A percentile compares a stretch with the other conserved stretches of the same genome.
Evolutionary conservation across 2,888 invertebrate genomes (phyloP).

Genomic region (Serripes groenlandicus): DNA sequence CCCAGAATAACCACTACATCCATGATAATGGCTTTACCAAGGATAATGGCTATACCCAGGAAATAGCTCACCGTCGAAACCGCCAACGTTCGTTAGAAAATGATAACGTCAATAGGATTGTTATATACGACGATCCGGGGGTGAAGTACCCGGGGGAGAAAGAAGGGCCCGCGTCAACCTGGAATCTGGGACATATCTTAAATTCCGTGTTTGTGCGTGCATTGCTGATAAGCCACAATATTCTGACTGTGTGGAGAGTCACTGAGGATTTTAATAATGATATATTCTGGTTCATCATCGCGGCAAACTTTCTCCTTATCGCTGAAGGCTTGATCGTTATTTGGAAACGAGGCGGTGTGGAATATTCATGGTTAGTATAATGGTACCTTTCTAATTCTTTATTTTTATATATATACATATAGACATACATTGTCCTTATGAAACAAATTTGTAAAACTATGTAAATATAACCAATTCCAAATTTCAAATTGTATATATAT

Average conservation of each 20-base stretch:
- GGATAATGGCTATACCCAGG: conserved; percentile 4
- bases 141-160: neutral
- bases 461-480: too few species aligned
- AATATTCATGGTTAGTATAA: conserved; percentile 92
- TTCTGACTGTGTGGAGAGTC: conserved; percentile 96
- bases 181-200: conserved; percentile 31
- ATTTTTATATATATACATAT: too few species aligned
- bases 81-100: conserved; percentile 9
- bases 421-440: too few species aligned
- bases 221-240: conserved; percentile 90
- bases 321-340: conserved; percentile 95
- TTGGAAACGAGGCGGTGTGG: conserved; percentile 95
- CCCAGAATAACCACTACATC: too few species aligned
- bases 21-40: too few species aligned
- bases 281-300: conserved; percentile 93
- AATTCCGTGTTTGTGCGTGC: conserved; percentile 66
- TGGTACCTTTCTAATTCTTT: too few species aligned
- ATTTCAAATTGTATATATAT: too few species aligned
- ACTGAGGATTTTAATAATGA: conserved; percentile 90
- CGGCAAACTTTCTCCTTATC: conserved; percentile 87
- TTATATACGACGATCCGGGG: conserved; percentile 16
- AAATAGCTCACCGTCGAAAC: neutral
- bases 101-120: conserved; percentile 4
- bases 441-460: too few species aligned
- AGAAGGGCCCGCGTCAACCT: neutral